Conservation (phyloP, 2,113 vertebrate genomes). For the Pluvianellus socialis region DNA sequence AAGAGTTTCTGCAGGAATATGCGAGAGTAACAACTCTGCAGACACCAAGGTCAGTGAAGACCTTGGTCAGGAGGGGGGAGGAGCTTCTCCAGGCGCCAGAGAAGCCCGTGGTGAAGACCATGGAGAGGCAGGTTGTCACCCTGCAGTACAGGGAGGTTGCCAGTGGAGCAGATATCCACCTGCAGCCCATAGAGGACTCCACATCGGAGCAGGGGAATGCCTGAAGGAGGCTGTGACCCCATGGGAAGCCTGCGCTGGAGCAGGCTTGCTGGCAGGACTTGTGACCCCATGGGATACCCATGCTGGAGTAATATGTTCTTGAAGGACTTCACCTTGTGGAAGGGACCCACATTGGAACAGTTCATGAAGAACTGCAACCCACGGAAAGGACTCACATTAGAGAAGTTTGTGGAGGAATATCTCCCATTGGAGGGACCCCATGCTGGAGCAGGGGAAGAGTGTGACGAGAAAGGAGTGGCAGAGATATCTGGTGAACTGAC, state of each 20-base stretch:
- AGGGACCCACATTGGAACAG: not conserved
- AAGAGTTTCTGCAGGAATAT: too few relatives aligned
- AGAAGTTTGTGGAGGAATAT: not conserved
- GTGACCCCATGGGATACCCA: too few relatives aligned
- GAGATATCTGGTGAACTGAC: not conserved
- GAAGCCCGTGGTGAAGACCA: not conserved
- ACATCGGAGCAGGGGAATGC: not conserved
- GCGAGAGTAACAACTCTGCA: not conserved
- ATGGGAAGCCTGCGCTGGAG: not conserved
- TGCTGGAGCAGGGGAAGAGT: not conserved
- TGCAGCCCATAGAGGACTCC: not conserved
- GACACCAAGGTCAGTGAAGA: not conserved
- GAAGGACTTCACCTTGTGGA: not conserved
- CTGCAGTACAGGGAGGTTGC: not conserved
- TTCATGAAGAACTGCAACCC: too few relatives aligned
- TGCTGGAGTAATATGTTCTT: not conserved
- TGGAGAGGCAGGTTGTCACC: not conserved
- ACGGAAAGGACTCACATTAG: not conserved
- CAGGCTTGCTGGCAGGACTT: not conserved
- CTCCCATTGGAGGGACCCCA: not conserved
- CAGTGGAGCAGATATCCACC: not conserved
- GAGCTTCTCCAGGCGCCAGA: not conserved
- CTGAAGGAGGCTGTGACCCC: not conserved
- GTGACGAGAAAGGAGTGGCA: not conserved
- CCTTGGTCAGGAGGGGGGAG: not conserved